These are phyloP conservation scores for Loriculus beryllinus DNA, from an alignment of 2,797 vertebrate species.

Conservation along the genomic window DNA sequence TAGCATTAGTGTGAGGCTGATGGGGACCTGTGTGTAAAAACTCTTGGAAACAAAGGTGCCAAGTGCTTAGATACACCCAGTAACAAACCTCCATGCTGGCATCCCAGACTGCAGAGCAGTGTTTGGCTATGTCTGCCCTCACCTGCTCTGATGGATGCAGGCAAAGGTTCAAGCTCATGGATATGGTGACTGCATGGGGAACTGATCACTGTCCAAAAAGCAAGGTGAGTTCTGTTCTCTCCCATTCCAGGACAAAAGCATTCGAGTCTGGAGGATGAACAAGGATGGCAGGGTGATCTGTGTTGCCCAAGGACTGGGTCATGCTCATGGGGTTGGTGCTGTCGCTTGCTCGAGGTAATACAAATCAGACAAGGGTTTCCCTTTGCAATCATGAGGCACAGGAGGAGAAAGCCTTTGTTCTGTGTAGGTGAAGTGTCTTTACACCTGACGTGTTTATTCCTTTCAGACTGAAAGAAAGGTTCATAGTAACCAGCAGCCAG, in stretches of 20 bases:
- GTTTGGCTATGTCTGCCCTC: not conserved
- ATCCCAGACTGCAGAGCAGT: accelerated
- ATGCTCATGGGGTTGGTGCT: slow-evolving; percentile 85
- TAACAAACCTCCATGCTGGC: not conserved
- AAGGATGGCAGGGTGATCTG: slow-evolving; percentile 79
- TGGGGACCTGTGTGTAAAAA: not conserved
- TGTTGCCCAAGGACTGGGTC: slow-evolving; percentile 85
- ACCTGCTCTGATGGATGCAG: not conserved
- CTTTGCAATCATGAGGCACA: not conserved
- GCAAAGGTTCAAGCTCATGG: accelerated
- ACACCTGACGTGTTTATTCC: not conserved
- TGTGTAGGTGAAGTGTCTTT: not conserved
- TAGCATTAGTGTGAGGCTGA: not conserved
- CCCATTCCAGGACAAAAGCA: slow-evolving; percentile 81
- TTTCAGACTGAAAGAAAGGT: slow-evolving; percentile 81
- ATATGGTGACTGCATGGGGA: accelerated
- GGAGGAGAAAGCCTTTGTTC: not conserved
- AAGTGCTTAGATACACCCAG: not conserved
- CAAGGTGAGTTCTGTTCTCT: not conserved
- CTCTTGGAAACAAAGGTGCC: not conserved
- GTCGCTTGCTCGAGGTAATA: slow-evolving; percentile 89
- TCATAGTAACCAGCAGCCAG: slow-evolving; percentile 91
- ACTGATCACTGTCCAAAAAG: accelerated
- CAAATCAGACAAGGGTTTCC: accelerated
- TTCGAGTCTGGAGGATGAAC: slow-evolving; percentile 90